Evolutionary conservation across 2,113 vertebrate genomes (phyloP), one percentile per base, ranked within the genome.

Genomic region (Elephantulus edwardii): DNA sequence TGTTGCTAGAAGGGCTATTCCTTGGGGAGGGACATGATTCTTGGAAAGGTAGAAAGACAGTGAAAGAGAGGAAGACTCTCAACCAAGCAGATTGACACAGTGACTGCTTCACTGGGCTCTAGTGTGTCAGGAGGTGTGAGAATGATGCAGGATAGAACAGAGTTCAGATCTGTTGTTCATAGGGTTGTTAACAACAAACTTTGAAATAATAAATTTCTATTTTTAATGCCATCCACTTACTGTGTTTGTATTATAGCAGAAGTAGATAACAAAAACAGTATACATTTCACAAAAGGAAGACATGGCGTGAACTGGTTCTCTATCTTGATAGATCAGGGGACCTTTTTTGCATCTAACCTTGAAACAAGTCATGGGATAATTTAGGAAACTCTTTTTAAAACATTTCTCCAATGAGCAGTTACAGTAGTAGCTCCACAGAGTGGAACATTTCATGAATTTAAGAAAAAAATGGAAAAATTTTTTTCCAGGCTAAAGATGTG

Each of bases 381-480:
- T 93, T 90, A 95, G 86, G 83, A 93, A 86, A 86, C 92, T 93
- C 40, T 87, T 68, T 83, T 72, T 80, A 42, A 26, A 52, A 66
- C 74, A 16, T 88, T 88, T 91, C 72, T 86, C 72, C 84, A 79
- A 70, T 79, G 75, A 70, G 42, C 72, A 28, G 26, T 93, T 86
- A 86, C 7, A 90, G 87, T 58, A 90, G 77, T 58, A 90, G 77
- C 92, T 7, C 64, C 38, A 72, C 24, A 62, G 46, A 80, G 60
- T 48, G n/a, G 50, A 74, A 62, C 0, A 0, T 88, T 91, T 87
- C 38, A 71, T 46, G 38, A 33, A 14, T 94, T 95, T 87, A 56
- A 86, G 58, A 93, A 14, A n/a, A 64, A 40, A 38, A 40, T 85
- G 90, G 79, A 88, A 90, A 92, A 66, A 79, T 81, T 82, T 7